A percentile compares a stretch with the other conserved stretches of the same genome.
phyloP scores from a whole-genome alignment of 2,797 vertebrate genomes.

The Enteromius thamalakanensis region DNA sequence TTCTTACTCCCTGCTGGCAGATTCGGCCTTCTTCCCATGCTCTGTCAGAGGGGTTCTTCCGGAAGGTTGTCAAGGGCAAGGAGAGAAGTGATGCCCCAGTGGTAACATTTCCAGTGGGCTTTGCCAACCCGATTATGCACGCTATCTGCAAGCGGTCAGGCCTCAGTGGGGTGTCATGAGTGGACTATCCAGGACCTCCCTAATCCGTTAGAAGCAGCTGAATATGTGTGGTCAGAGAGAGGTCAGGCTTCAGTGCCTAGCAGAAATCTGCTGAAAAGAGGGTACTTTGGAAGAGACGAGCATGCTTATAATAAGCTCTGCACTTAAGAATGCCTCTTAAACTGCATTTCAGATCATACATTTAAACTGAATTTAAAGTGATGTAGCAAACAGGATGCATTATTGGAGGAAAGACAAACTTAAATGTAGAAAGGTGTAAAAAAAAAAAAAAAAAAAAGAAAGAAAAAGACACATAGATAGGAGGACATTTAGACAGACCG shows the following conservation, averaged over 20 bases:
- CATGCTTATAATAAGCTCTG: background rate
- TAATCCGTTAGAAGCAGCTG: slow-evolving; percentile 30
- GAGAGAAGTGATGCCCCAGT: slow-evolving; percentile 10
- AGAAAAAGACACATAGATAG: background rate
- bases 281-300: background rate
- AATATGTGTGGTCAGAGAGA: slow-evolving; percentile 31
- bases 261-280: slow-evolving; percentile 24
- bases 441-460: background rate
- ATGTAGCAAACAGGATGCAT: background rate
- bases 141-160: slow-evolving; percentile 32
- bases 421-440: background rate
- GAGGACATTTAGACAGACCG: background rate
- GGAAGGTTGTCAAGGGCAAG: slow-evolving; percentile 31
- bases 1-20: slow-evolving; percentile 38
- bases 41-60: slow-evolving; percentile 36
- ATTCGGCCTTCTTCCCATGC: slow-evolving; percentile 28
- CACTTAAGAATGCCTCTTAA: background rate
- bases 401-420: background rate
- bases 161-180: slow-evolving; percentile 3
- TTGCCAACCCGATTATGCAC: slow-evolving; percentile 28
- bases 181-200: slow-evolving; percentile 14
- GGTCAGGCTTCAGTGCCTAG: slow-evolving; percentile 23
- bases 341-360: background rate
- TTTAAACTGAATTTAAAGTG: background rate
- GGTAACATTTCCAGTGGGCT: slow-evolving; percentile 11